A percentile compares a stretch with the other conserved stretches of the same genome.
These are phyloP conservation scores for Agonum fuliginosum DNA, from an alignment of 2,888 invertebrate genomes.

Conservation along the genomic window DNA sequence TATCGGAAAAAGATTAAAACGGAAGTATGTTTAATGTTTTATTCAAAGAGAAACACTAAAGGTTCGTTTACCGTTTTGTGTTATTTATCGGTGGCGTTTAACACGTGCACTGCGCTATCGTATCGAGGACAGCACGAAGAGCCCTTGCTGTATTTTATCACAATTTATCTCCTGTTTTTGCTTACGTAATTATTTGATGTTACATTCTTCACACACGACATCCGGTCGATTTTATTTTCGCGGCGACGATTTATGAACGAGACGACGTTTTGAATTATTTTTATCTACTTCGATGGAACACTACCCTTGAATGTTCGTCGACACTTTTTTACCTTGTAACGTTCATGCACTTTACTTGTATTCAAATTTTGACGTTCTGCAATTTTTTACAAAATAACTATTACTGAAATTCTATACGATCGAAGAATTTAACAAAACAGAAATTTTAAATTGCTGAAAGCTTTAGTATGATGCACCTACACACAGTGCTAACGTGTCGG, in stretches of 20 bases:
- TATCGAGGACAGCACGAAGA: conserved; percentile 14
- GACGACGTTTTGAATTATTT: neutral
- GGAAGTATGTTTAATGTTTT: conserved; percentile 6
- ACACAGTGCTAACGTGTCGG: no score
- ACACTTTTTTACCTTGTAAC: no score
- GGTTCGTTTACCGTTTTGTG: conserved; percentile 10
- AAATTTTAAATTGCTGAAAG: no score
- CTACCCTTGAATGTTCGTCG: no score
- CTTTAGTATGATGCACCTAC: no score
- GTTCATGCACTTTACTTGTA: no score
- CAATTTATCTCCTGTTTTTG: conserved; percentile 28
- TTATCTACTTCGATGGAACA: no score
- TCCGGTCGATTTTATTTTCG: conserved; percentile 8
- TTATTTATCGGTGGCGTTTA: conserved; percentile 31
- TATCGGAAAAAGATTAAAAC: conserved; percentile 47
- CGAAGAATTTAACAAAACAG: no score
- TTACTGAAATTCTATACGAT: no score
- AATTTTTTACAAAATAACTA: no score
- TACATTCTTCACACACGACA: conserved; percentile 6
- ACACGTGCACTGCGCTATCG: neutral
- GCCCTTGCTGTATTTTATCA: conserved; percentile 9
- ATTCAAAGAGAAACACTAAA: conserved; percentile 22
- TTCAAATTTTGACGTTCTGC: no score
- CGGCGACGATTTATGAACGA: neutral
- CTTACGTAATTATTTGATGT: conserved; percentile 24